Conservation (phyloP, 1,140 invertebrate genomes). For the Papilio xuthus region DNA sequence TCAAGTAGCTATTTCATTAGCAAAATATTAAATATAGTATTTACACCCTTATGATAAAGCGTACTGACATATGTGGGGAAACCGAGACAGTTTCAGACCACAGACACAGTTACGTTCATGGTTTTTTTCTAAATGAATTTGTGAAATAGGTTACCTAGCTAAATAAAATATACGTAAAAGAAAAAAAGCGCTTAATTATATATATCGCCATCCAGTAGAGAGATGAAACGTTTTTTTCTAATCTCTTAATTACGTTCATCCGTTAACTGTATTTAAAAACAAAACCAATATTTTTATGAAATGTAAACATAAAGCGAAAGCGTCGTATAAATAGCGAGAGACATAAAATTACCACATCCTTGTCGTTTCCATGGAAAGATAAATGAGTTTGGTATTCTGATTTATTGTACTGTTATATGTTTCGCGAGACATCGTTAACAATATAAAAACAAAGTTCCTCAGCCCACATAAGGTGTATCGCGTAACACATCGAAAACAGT, state of each 20-base stretch:
- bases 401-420: constrained; percentile 32
- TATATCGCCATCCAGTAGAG: background rate
- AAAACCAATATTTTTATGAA: constrained; percentile 3
- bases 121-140: background rate
- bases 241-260: constrained; percentile 3
- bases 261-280: background rate
- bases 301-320: constrained; percentile 23
- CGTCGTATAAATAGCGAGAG: constrained; percentile 15
- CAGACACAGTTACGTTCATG: too few relatives aligned
- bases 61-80: too few relatives aligned
- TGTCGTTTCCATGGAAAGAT: constrained; percentile 22
- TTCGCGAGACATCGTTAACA: constrained; percentile 30
- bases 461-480: constrained; percentile 14
- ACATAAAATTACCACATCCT: constrained; percentile 26
- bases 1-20: too few relatives aligned
- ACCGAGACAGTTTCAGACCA: too few relatives aligned
- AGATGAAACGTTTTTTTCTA: constrained; percentile 38
- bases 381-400: constrained; percentile 30
- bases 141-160: background rate
- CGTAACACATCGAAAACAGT: constrained; percentile 16
- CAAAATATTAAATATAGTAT: too few relatives aligned
- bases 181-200: background rate
- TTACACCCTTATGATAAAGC: too few relatives aligned
- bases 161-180: background rate
- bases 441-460: constrained; percentile 17